Percentiles rank a stretch among this genome's conserved stretches.
These are phyloP conservation scores for Thysanoteuthis rhombus DNA, from an alignment of 2,888 invertebrate species.

Conservation along the genomic window DNA sequence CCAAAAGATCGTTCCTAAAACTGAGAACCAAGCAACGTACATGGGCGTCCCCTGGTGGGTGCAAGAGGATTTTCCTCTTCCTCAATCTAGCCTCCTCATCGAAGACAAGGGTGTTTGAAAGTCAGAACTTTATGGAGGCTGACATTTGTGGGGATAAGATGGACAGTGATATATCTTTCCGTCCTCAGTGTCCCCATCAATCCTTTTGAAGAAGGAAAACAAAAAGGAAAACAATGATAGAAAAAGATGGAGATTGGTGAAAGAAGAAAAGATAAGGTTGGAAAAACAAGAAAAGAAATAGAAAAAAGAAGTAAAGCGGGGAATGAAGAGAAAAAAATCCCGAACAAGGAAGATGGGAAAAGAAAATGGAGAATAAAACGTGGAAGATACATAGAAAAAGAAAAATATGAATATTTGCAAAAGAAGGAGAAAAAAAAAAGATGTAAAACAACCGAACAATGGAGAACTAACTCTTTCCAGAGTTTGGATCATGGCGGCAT, in stretches of 20 bases:
- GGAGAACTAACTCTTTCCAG: neutral
- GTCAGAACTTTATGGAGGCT: accelerated
- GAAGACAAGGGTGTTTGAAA: no score
- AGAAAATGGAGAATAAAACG: neutral
- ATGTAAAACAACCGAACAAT: neutral
- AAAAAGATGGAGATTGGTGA: neutral
- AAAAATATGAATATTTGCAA: neutral
- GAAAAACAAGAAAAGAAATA: neutral
- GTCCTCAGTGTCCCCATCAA: accelerated
- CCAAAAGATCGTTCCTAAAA: no score
- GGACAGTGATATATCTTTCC: neutral
- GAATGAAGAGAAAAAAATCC: neutral
- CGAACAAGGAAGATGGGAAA: neutral
- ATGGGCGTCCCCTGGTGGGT: no score
- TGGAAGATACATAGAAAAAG: neutral
- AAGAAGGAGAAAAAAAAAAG: neutral
- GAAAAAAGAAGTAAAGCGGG: neutral
- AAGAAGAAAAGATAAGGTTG: neutral
- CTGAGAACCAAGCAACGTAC: no score
- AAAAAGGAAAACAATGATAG: neutral
- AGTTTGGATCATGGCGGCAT: neutral
- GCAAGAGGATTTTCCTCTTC: no score
- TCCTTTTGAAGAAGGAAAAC: neutral
- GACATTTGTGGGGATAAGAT: accelerated
- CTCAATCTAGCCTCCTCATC: no score